Evolutionary conservation across 2,888 invertebrate species (phyloP), one percentile per base, ranked within the genome.

Genomic region (Cremastinae sp.): DNA sequence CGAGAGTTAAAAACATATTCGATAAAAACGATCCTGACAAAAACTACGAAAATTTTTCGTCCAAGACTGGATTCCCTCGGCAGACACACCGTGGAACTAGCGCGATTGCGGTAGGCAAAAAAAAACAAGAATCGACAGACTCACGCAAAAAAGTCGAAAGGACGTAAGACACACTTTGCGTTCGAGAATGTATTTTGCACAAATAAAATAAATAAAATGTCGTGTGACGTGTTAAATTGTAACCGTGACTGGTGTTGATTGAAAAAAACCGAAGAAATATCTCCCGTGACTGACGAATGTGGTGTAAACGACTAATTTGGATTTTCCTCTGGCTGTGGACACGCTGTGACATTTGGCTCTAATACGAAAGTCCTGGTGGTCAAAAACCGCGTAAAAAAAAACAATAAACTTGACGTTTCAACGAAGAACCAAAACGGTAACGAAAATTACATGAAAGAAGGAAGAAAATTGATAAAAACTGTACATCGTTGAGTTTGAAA

Each of bases 251-350:
- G 45, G 34, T 53, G 38, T 64, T 20, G 10, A 10, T 14, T 9
- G 5, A 14, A 7, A 43, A 12, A 5, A 47, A 41, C 47, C 10
- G n/a, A 51, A 58, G n/a, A 47, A 34, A 12, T 61, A 38, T 36
- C 45, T 41, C 43, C 38, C 45, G 47, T 69, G 56, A 75, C 74
- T 58, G 71, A 74, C 84, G 84, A 82, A 85, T 86, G 84, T 85
- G 86, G 84, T 84, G 82, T 79, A 85, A 85, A 80, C 79, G 84
- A 61, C 61, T 84, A 69, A 82, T 84, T 56, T 86, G 86, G 83
- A 82, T 86, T 65, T 85, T 86, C 78, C 81, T 83, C 43, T 86
- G 86, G 84, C 82, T 85, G 56, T 86, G 86, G 85, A 85, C 84
- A 65, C 78, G 84, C 65, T 84, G 85, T 66, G 85, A 85, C 74